Conservation (phyloP, 37 sponge, comb jelly and placozoan genomes). For the Halichondria panicea region DNA sequence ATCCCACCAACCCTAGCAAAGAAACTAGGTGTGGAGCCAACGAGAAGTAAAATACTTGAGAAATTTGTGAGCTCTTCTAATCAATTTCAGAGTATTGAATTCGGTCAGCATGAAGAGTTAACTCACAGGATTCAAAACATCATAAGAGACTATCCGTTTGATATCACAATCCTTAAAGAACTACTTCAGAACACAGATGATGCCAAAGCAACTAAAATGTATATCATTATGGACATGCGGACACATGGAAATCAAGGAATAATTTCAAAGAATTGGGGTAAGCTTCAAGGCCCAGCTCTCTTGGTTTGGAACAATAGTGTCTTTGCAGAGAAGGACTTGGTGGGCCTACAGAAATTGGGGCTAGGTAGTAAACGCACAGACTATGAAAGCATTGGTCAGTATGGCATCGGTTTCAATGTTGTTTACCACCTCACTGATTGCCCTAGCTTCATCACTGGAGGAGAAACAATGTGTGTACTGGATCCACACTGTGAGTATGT, state of each 20-base stretch:
- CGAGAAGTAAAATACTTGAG: conserved; percentile 44
- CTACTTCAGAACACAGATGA: conserved; percentile 94
- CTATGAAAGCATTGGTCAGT: conserved; percentile 72
- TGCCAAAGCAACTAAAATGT: conserved; percentile 80
- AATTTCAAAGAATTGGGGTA: conserved; percentile 54
- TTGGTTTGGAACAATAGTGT: conserved; percentile 68
- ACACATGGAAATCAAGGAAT: conserved; percentile 41
- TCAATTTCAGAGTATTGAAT: conserved; percentile 6
- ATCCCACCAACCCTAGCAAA: conserved; percentile 29
- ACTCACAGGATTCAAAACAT: conserved; percentile 77
- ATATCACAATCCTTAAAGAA: conserved; percentile 79
- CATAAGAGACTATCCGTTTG: conserved; percentile 64
- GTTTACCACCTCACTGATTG: conserved; percentile 91
- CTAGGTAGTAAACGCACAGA: conserved; percentile 72
- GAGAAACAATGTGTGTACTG: conserved; percentile 72
- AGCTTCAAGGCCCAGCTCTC: conserved; percentile 78
- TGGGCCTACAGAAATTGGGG: conserved; percentile 77
- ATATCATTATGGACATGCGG: conserved; percentile 74
- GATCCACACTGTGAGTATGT: conserved; percentile 76
- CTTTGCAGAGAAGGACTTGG: conserved; percentile 66
- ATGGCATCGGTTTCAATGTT: conserved; percentile 89
- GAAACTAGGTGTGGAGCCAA: conserved; percentile 20
- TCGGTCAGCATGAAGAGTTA: conserved; percentile 81
- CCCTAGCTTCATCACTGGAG: conserved; percentile 74
- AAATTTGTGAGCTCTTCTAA: neutral